Percentiles rank a stretch among this genome's conserved stretches.
Conservation (phyloP, 35 echinoderm and acorn worm genomes). For the Stichopus chloronotus region DNA sequence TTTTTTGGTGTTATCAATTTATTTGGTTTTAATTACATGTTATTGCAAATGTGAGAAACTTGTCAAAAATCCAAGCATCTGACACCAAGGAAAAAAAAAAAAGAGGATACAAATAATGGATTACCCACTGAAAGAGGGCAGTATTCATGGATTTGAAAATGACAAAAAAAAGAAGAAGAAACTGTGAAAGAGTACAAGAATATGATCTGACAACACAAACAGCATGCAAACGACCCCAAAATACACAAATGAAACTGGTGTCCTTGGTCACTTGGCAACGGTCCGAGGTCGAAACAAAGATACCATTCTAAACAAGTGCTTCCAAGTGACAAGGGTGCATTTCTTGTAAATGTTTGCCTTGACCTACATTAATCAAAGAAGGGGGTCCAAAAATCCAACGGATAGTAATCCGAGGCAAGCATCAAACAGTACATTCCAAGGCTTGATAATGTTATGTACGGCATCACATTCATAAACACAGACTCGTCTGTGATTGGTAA, state of each 20-base stretch:
- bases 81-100: not conserved
- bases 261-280: not conserved
- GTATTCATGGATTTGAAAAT: constrained; percentile 18
- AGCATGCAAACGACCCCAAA: not conserved
- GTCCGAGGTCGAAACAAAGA: not conserved
- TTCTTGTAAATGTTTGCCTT: not conserved
- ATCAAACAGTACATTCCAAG: not conserved
- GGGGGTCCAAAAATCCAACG: not conserved
- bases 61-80: constrained; percentile 11
- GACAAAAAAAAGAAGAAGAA: not conserved
- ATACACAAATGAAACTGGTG: no score
- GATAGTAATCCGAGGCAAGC: not conserved
- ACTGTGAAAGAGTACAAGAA: constrained; percentile 25
- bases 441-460: no score
- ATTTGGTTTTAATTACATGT: constrained; percentile 22
- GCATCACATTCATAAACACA: not conserved
- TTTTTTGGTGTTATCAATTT: not conserved
- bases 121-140: constrained; percentile 12
- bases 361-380: not conserved
- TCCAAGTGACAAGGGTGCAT: no score
- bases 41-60: constrained; percentile 54
- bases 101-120: constrained; percentile 6
- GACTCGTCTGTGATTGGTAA: not conserved
- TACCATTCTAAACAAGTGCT: no score
- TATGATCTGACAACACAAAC: constrained; percentile 22